Conservation (phyloP, 2,888 invertebrate genomes). For the Eugnorisma glareosa region DNA sequence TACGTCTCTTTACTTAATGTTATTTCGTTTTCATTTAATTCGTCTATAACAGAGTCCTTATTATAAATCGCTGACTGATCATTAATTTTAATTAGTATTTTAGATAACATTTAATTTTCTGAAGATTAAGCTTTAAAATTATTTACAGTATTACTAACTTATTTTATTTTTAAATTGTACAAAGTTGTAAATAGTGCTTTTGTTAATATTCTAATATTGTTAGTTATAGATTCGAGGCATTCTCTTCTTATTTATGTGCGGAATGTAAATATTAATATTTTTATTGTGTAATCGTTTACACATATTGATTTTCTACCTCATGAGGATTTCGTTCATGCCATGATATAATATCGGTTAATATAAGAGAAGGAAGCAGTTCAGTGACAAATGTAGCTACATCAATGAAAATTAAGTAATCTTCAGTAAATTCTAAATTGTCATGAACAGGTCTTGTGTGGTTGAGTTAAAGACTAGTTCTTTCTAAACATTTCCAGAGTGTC, state of each 20-base stretch:
- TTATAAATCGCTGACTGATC: constrained; percentile 79
- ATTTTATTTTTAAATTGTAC: constrained; percentile 84
- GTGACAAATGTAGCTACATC: background rate
- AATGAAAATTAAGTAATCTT: background rate
- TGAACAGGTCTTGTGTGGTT: background rate
- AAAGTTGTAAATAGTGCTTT: constrained; percentile 86
- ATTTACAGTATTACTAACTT: constrained; percentile 90
- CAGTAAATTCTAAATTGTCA: background rate
- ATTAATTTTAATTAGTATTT: constrained; percentile 74
- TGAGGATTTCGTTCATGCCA: constrained; percentile 75
- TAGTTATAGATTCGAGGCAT: constrained; percentile 61
- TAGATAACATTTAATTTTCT: constrained; percentile 71
- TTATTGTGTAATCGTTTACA: constrained; percentile 70
- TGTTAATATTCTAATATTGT: constrained; percentile 73
- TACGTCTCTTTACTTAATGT: constrained; percentile 7
- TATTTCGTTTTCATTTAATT: constrained; percentile 28
- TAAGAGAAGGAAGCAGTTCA: constrained; percentile 39
- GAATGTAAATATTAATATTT: constrained; percentile 70
- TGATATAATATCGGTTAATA: constrained; percentile 63
- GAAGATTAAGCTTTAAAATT: constrained; percentile 86
- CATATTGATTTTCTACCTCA: constrained; percentile 89
- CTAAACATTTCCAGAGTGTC: background rate
- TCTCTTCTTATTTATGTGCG: constrained; percentile 67
- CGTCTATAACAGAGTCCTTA: constrained; percentile 44
- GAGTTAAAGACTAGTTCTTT: background rate